Base-by-base conservation (phyloP, 1,140 invertebrate species). In the Micrasema minimum region DNA sequence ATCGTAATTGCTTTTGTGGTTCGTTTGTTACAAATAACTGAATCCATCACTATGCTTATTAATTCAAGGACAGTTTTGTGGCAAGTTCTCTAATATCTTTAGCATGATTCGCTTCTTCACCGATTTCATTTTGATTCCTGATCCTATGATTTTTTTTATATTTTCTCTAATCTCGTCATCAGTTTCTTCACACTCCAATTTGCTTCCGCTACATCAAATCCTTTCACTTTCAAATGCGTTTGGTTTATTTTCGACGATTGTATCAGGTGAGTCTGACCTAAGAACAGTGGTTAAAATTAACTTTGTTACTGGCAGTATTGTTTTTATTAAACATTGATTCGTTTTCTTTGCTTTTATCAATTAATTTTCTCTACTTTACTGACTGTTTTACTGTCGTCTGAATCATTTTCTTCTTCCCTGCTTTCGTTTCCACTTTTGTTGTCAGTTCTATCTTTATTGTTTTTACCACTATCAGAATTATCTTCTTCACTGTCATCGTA, bases 261-360 rank as follows among this genome's bases (percentile, higher is more conserved):
- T 45, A 75, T 71, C 41, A 75, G 43, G 71, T 75, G 72, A 16
- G 69, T 71, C 48, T 75, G 65, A 38, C 72, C 72, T 4, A 75
- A 50, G 31, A 50, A 69, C 35, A 71, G 38, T 50, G 67, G 48
- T 50, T 50, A 35, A 50, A 48, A 18, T 66, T 66, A 23, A n/a
- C 10, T 16, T 72, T 26, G n/a, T 31, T 61, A 22, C 53, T 18
- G 11, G 45, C 64, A 37, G 26, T 31, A 31, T 4, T 7, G 26
- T 31, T 31, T 31, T 31, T n/a, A n/a, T n/a, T n/a, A n/a, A n/a
- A n/a, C 16, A 51, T 72, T 51, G 23, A 31, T 37, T 16, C 38
- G 12, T 50, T 45, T 6, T 10, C 23, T 50, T 41, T 50, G 12
- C 61, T 45, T 6, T 22, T 5, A 4, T 41, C 38, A 12, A 20